Conservation (phyloP, 2,888 invertebrate species). For the Danaus chrysippus region DNA sequence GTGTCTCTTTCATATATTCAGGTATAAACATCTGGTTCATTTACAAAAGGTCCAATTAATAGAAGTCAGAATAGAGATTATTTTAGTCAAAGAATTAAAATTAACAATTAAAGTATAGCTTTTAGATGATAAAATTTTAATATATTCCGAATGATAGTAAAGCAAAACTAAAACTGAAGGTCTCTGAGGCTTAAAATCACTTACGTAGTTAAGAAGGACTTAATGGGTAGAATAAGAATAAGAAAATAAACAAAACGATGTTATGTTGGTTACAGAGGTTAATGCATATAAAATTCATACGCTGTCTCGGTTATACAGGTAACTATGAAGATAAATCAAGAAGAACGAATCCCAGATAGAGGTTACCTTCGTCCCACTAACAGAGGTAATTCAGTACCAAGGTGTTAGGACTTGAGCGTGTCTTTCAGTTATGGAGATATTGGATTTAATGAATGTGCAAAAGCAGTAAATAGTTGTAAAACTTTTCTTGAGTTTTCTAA, state of each 20-base stretch:
- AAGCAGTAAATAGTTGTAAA: too few species aligned
- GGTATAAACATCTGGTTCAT: constrained; percentile 20
- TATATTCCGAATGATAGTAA: too few species aligned
- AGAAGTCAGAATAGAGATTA: constrained; percentile 24
- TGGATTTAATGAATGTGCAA: too few species aligned
- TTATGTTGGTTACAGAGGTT: constrained; percentile 29
- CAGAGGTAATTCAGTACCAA: neutral
- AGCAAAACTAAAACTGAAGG: too few species aligned
- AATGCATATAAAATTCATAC: constrained; percentile 27
- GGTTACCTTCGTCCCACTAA: constrained; percentile 18
- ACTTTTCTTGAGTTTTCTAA: too few species aligned
- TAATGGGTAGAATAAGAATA: neutral
- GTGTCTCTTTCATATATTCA: constrained; percentile 22
- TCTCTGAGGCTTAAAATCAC: too few species aligned
- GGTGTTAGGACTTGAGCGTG: too few species aligned
- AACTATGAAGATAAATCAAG: constrained; percentile 20
- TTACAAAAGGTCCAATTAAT: constrained; percentile 26
- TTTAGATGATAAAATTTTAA: too few species aligned
- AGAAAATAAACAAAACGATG: constrained; percentile 22
- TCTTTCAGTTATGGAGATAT: too few species aligned
- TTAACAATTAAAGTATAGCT: too few species aligned
- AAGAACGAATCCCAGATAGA: constrained; percentile 26
- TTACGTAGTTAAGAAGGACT: too few species aligned
- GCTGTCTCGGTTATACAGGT: constrained; percentile 25
- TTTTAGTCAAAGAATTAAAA: constrained; percentile 15